phyloP scores from a whole-genome alignment of 2,888 invertebrate genomes.

The Dicyrtomina minuta region DNA sequence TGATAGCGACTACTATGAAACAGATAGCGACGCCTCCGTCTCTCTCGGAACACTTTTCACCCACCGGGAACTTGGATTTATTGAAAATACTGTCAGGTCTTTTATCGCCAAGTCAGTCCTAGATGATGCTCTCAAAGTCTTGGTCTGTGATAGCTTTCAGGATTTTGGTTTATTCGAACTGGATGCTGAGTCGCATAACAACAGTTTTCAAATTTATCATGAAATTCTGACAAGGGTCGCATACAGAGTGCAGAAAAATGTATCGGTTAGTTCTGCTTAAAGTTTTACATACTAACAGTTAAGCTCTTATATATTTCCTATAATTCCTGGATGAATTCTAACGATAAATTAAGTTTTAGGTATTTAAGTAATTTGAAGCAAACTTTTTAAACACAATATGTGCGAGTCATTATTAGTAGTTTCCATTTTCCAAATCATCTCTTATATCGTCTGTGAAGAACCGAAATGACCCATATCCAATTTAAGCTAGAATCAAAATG shows the following conservation, averaged over 20 bases:
- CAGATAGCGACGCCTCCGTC: conserved; percentile 9
- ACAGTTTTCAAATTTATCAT: conserved; percentile 17
- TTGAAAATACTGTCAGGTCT: neutral
- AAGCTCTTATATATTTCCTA: too few relatives aligned
- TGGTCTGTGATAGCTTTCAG: conserved; percentile 4
- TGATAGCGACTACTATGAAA: neutral
- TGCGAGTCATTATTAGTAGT: too few relatives aligned
- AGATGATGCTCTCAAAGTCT: neutral
- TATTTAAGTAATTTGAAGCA: too few relatives aligned
- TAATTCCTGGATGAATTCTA: too few relatives aligned
- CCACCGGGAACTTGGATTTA: conserved; percentile 10
- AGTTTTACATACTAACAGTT: too few relatives aligned
- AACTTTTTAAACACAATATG: too few relatives aligned
- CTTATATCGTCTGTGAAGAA: too few relatives aligned
- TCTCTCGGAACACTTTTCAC: conserved; percentile 13
- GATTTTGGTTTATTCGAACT: conserved; percentile 6
- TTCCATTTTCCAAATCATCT: too few relatives aligned
- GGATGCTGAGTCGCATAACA: conserved; percentile 1
- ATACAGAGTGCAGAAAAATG: conserved; percentile 6
- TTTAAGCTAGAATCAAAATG: too few relatives aligned
- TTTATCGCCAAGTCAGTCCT: neutral
- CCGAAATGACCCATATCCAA: too few relatives aligned
- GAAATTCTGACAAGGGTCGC: conserved; percentile 19
- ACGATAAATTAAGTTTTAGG: too few relatives aligned
- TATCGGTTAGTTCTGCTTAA: too few relatives aligned